Evolutionary conservation across 2,797 vertebrate species (phyloP), one percentile per base, ranked within the genome.

Genomic region (Mycteria americana): DNA sequence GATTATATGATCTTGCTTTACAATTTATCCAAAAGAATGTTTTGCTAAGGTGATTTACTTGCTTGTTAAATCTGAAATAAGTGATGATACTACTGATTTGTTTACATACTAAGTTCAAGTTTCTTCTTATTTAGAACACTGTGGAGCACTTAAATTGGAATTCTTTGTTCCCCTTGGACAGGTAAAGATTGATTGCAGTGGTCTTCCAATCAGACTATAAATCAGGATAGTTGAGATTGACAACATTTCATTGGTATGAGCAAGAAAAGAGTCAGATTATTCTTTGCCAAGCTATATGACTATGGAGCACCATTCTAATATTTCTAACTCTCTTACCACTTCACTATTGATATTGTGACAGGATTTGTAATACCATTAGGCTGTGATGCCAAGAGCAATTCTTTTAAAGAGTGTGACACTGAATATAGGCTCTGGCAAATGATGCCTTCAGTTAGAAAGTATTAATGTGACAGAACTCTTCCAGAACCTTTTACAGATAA

Each of bases 361-460:
- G 92, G 85, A 89, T 95, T 92, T 95, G 94, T 94, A 94, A 97
- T 64, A 59, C 92, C 78, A 91, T 95, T 81, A 93, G 64, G 73
- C 87, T 81, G 62, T 73, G 85, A 80, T 88, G 87, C 93, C 88
- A 93, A 83, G 81, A 93, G 84, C 84, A 89, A 95, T 94, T 89
- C 81, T 85, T 95, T 72, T 35, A 89, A 92, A 89, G 94, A 92
- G 62, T 93, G 94, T 93, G 94, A 95, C 86, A 88, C 88, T 89
- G 92, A 96, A 95, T 95, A 94, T 51, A 85, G 78, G 72, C 68
- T 91, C 75, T 91, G 54, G 92, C 59, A 96, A 97, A 94, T 85
- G 84, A 89, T 81, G 78, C 73, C 75, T 94, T 97, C 88, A 88
- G 93, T 93, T 89, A 85, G 69, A 92, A 91, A 72, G 92, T 78